Conservation (phyloP, 2,113 vertebrate genomes). For the Picathartes gymnocephalus region DNA sequence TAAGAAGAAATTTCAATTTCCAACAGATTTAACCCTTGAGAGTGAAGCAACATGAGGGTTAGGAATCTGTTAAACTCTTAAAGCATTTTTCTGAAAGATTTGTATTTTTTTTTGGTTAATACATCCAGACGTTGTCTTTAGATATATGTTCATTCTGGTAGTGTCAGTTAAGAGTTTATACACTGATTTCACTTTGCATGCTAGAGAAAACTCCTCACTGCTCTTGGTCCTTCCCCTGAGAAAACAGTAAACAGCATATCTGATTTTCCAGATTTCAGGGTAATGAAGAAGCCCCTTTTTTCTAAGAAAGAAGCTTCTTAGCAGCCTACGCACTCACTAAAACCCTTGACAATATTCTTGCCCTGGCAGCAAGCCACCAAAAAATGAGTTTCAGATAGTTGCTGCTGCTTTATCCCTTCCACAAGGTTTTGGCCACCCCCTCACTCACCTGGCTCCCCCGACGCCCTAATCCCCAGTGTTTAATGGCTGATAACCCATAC, state of each 20-base stretch:
- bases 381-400: background rate
- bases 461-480: background rate
- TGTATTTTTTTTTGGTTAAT: background rate
- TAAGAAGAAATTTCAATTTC: background rate
- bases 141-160: background rate
- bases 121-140: background rate
- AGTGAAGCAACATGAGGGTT: background rate
- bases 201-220: background rate
- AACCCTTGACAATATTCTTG: background rate
- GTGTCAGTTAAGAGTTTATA: background rate
- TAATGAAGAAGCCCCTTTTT: background rate
- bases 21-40: background rate
- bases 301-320: background rate
- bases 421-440: background rate
- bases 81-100: background rate
- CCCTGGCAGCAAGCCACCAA: background rate
- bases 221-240: background rate
- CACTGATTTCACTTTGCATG: background rate
- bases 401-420: background rate
- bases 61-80: background rate
- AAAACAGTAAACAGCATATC: background rate
- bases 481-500: background rate
- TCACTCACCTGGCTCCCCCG: background rate
- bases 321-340: background rate
- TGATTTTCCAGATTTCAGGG: background rate